These are phyloP conservation scores for Trichonephila clavipes DNA, from an alignment of 1,140 invertebrate genomes.

Conservation along the genomic window DNA sequence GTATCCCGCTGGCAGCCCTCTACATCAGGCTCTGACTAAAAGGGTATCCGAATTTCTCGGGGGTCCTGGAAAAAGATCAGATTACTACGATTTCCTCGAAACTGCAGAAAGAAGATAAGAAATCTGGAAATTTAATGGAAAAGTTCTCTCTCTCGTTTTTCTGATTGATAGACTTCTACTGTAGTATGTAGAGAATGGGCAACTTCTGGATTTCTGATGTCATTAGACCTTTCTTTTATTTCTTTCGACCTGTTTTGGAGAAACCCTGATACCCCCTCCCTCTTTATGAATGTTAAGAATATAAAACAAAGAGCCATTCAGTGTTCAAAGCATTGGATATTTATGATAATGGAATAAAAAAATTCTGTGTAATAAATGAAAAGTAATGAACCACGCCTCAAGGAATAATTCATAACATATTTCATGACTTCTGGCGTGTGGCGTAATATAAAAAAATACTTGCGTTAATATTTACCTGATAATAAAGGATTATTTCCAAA, in stretches of 20 bases:
- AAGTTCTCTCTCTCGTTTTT: neutral
- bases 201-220: constrained; percentile 59
- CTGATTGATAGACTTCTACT: constrained; percentile 15
- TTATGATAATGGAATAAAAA: neutral
- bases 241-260: constrained; percentile 2
- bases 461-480: constrained; percentile 32
- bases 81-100: constrained; percentile 56
- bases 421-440: constrained; percentile 19
- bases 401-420: constrained; percentile 22
- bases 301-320: constrained; percentile 14
- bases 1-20: neutral
- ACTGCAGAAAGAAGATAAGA: constrained; percentile 60
- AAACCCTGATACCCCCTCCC: neutral
- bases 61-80: constrained; percentile 75
- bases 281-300: neutral
- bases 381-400: neutral
- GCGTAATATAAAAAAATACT: neutral
- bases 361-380: neutral
- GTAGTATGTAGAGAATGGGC: constrained; percentile 52
- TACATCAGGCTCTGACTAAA: constrained; percentile 58
- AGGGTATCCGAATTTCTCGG: constrained; percentile 78
- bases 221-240: neutral
- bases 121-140: neutral
- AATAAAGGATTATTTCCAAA: constrained; percentile 44
- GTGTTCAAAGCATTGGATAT: constrained; percentile 31